A percentile compares a stretch with the other conserved stretches of the same genome.
phyloP scores from a whole-genome alignment of 2,888 invertebrate species.

The Chymomyza caudatula region DNA sequence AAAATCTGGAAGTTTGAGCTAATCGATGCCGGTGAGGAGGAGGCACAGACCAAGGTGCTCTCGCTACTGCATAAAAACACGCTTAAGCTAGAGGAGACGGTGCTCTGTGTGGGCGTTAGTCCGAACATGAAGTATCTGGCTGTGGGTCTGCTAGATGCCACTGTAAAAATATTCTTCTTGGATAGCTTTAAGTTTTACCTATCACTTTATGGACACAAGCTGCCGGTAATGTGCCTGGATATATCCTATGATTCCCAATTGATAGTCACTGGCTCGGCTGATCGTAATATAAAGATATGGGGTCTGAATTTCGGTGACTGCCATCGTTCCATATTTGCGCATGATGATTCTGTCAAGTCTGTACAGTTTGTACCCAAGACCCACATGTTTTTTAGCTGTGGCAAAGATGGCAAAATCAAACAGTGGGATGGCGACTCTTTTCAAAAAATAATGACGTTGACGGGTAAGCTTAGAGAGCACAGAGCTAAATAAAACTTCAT shows the following conservation, averaged over 20 bases:
- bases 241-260: constrained; percentile 92
- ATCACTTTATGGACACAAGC: constrained; percentile 96
- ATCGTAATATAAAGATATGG: constrained; percentile 98
- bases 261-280: constrained; percentile 96
- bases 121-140: constrained; percentile 93
- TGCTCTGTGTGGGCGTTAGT: constrained; percentile 89
- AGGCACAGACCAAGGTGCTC: constrained; percentile 81
- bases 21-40: constrained; percentile 81
- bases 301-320: constrained; percentile 99
- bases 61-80: constrained; percentile 89
- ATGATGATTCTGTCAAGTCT: constrained; percentile 95
- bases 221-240: constrained; percentile 95
- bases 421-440: constrained; percentile 98
- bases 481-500: neutral
- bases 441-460: constrained; percentile 91
- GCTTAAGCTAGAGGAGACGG: constrained; percentile 91
- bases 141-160: constrained; percentile 93
- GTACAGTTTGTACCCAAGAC: constrained; percentile 93
- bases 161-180: constrained; percentile 95
- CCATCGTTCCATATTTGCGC: constrained; percentile 95
- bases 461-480: constrained; percentile 78
- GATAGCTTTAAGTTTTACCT: constrained; percentile 97
- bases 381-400: constrained; percentile 94
- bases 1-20: constrained; percentile 97
- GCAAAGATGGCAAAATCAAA: constrained; percentile 95